phyloP scores from a whole-genome alignment of 1,140 invertebrate genomes.

The Melipona quadrifasciata region DNA sequence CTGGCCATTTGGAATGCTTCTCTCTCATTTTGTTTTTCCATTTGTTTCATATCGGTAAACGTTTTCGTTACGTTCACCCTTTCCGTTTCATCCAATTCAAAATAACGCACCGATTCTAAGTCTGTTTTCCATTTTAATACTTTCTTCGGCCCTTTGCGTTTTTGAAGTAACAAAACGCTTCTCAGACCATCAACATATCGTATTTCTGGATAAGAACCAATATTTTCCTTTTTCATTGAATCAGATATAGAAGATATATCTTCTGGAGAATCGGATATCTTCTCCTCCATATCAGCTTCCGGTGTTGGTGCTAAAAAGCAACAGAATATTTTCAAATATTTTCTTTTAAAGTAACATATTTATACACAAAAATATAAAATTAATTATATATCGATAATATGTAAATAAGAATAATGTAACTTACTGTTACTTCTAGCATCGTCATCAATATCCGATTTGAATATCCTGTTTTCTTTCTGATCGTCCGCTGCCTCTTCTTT shows the following conservation, averaged over 20 bases:
- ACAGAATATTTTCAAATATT: neutral
- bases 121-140: conserved; percentile 92
- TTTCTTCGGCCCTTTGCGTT: conserved; percentile 90
- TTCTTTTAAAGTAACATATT: neutral
- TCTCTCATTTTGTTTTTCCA: conserved; percentile 93
- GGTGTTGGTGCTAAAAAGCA: conserved; percentile 69
- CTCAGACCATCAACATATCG: conserved; percentile 80
- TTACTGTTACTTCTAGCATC: conserved; percentile 69
- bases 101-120: conserved; percentile 91
- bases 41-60: conserved; percentile 95
- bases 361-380: conserved; percentile 1
- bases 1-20: conserved; percentile 90
- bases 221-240: conserved; percentile 61
- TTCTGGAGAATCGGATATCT: conserved; percentile 64
- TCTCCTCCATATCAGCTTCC: conserved; percentile 68
- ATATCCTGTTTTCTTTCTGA: conserved; percentile 69
- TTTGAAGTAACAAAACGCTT: conserved; percentile 86
- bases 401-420: conserved; percentile 42
- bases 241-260: conserved; percentile 63
- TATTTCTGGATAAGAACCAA: conserved; percentile 65
- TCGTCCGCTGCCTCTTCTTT: conserved; percentile 70
- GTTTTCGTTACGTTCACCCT: conserved; percentile 96
- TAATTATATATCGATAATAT: neutral
- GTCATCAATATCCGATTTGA: conserved; percentile 60
- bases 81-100: conserved; percentile 96